Evolutionary conservation across 2,113 vertebrate genomes (phyloP), one percentile per base, ranked within the genome.

Genomic region (Steatornis caripensis): DNA sequence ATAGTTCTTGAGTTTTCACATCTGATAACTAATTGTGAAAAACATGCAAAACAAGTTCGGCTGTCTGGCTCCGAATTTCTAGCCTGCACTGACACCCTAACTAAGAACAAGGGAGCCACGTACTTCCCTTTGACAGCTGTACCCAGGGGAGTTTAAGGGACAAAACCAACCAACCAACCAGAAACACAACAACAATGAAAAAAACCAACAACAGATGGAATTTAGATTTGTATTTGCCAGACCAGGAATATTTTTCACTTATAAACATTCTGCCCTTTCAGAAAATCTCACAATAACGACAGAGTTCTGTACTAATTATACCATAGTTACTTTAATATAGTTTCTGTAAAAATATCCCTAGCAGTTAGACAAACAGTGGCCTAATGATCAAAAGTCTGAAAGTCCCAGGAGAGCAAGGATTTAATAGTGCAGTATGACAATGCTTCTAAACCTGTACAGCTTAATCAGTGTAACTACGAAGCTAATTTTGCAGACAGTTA

Each of bases 381-480:
- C 94, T 83, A 93, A 89, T 84, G 94, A 94, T 85, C 51, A 53
- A 41, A 96, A 97, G 92, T 9, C 88, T 39, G 81, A 37, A 88
- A 90, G 64, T 93, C 89, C 95, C 94, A 85, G 65, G 90, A 95
- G 90, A 85, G 17, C 53, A 61, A 95, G 92, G 87, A 90, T 89
- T 93, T 96, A 91, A 97, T 85, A 93, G 77, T 55, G 74, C 94
- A 93, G 87, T 29, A 84, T 90, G 91, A 78, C 89, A 96, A 78
- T 37, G 71, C 83, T 94, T 89, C 75, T 77, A 95, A 76, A 61
- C 75, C 77, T 27, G 90, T 89, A 90, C 80, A 94, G 94, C 96
- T 98, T 96, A 82, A 98, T 97, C 97, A 97, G 93, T 4, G 13
- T 84, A 86, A 97, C 95, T 72, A 82, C 26, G 48, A 78, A 72